Evolutionary conservation across 1,140 invertebrate species (phyloP), one percentile per base, ranked within the genome.

Genomic region (Palaemon carinicauda): DNA sequence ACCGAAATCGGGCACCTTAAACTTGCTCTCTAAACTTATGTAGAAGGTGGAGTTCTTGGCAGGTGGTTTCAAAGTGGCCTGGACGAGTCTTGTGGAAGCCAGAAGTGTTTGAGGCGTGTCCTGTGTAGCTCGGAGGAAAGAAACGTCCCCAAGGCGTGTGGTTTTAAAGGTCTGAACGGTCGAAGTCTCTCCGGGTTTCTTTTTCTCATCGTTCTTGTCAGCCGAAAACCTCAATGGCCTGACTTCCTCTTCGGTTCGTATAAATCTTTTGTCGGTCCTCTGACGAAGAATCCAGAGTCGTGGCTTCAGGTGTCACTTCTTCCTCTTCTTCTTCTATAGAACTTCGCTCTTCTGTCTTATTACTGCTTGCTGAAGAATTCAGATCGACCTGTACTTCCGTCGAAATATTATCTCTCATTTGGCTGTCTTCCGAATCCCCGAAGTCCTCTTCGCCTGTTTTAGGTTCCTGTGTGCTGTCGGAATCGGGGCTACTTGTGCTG

Each of bases 41-140:
- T 88, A 89, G 73, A 89, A 89, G 33, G 89, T 89, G 24, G 89
- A 88, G 41, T 87, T 82, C 83, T 89, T 89, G 54, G 77, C 52
- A 3, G 87, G 54, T 15, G 89, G 83, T 33, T 89, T 88, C 7
- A 89, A 69, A 17, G 89, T 89, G 24, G 89, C 89, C 52, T 88
- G 78, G 15, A 89, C 89, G 15, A 89, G 89, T 17, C 82, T 82
- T 4, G 89, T 88, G 41, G 89, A 89, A 17, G 89, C 83, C n/a
- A 89, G 82, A n/a, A 89, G 77, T 17, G 89, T 88, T 50, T 84
- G 82, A 3, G 89, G 87, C 1, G 87, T 89, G 78, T 89, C 89
- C 51, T 80, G 54, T 3, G 89, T 89, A n/a, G 89, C 89, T 50
- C 89, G 75, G 9, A 89, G 80, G 73, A 88, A 89, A 12, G 81